Percentiles rank a stretch among this genome's conserved stretches.
Conservation (phyloP, 2,888 invertebrate species). For the Stenolophus ochropezus region DNA sequence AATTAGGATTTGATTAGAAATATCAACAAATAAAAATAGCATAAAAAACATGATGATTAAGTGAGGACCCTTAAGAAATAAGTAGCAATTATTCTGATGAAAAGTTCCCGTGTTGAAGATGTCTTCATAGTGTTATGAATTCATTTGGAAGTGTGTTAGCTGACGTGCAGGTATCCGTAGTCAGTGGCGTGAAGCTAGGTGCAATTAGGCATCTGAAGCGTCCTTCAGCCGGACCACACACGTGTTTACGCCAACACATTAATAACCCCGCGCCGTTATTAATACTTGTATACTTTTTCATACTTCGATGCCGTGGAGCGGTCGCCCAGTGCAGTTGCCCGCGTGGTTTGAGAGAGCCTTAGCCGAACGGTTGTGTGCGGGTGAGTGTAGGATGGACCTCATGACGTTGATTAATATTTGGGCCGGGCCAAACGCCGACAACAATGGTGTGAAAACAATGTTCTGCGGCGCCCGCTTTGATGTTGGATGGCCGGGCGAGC, state of each 20-base stretch:
- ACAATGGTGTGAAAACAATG: conserved; percentile 72
- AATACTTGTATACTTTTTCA: conserved; percentile 72
- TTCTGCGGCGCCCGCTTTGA: conserved; percentile 33
- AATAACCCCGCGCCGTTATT: conserved; percentile 72
- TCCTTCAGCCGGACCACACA: conserved; percentile 68
- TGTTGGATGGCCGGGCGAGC: neutral
- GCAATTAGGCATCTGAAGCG: neutral
- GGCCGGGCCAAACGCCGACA: conserved; percentile 69
- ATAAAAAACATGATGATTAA: no score
- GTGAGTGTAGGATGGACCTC: conserved; percentile 63
- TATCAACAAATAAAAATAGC: no score
- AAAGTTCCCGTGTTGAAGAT: neutral
- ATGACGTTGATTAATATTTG: conserved; percentile 72
- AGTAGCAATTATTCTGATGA: no score
- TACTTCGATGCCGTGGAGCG: conserved; percentile 69
- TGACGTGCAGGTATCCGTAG: neutral
- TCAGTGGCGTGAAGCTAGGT: neutral
- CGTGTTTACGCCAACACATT: conserved; percentile 72
- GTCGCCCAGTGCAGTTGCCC: conserved; percentile 61
- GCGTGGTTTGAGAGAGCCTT: neutral
- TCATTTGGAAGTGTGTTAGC: neutral
- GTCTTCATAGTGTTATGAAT: neutral
- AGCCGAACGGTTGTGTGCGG: neutral
- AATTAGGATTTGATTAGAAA: no score
- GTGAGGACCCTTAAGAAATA: no score